Evolutionary conservation across 1,140 invertebrate species (phyloP).

Genomic region (Gryon sp.): DNA sequence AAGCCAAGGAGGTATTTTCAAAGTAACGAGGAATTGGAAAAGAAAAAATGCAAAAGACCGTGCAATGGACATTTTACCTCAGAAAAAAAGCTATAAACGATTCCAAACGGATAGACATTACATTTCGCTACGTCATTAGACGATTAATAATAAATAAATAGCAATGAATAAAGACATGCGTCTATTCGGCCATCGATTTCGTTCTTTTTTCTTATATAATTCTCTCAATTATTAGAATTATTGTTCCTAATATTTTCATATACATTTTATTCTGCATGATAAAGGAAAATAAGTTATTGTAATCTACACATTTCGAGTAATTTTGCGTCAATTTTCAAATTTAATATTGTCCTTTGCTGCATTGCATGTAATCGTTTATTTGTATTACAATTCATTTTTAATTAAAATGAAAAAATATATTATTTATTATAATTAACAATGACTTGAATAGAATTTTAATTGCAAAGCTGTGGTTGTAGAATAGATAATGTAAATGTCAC

Average conservation of each 20-base stretch:
- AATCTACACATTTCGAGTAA: no score
- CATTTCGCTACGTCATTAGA: conserved; percentile 44
- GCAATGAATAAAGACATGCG: conserved; percentile 45
- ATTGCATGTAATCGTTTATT: no score
- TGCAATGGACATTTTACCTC: conserved; percentile 53
- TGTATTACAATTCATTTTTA: no score
- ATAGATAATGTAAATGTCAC: no score
- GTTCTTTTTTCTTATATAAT: conserved; percentile 20
- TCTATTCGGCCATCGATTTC: conserved; percentile 40
- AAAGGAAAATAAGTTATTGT: no score
- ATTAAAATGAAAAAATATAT: no score
- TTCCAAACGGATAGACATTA: conserved; percentile 35
- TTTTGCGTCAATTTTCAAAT: no score
- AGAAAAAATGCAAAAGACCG: conserved; percentile 60
- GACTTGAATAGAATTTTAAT: no score
- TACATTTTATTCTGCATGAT: no score
- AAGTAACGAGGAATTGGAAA: conserved; percentile 59
- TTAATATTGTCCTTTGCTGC: no score
- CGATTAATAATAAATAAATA: conserved; percentile 62
- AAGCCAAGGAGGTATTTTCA: conserved; percentile 62
- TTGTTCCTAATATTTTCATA: neutral
- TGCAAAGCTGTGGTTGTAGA: no score
- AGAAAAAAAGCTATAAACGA: conserved; percentile 46
- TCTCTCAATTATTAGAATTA: neutral
- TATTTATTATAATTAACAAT: no score